phyloP scores from a whole-genome alignment of 2,113 vertebrate genomes.

The Ivindomyrus marchei region DNA sequence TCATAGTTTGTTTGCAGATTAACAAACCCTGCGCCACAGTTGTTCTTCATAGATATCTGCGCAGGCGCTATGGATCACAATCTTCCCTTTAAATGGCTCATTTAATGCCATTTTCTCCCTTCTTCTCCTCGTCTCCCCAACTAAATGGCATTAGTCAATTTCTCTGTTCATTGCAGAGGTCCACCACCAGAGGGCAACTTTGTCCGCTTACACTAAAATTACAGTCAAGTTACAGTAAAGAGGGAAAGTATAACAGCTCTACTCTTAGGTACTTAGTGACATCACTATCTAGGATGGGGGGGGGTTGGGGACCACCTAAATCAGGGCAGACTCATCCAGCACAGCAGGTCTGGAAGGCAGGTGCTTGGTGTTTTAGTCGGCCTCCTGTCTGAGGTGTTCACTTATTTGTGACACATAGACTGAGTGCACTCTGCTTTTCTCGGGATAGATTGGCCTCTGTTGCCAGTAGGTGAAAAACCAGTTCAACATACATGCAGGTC shows the following conservation, averaged over 20 bases:
- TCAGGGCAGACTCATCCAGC: not conserved
- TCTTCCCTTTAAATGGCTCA: not conserved
- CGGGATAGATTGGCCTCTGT: not conserved
- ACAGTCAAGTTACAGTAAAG: not conserved
- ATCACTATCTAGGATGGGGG: not conserved
- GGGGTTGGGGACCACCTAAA: not conserved
- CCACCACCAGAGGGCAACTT: not conserved
- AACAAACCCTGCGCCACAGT: not conserved
- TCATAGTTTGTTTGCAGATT: not conserved
- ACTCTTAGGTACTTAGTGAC: not conserved
- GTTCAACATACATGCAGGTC: not conserved
- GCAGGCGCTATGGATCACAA: not conserved
- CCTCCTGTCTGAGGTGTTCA: not conserved
- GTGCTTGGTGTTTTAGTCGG: not conserved
- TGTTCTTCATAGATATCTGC: not conserved
- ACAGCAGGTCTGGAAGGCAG: not conserved
- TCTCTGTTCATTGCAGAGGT: not conserved
- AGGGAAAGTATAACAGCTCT: not conserved
- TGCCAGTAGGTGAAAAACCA: not conserved
- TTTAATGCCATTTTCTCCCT: not conserved
- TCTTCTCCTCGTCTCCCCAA: not conserved
- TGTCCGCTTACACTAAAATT: not conserved
- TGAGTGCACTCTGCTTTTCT: not conserved
- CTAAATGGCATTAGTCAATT: not conserved
- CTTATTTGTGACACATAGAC: not conserved